A percentile compares a stretch with the other conserved stretches of the same genome.
Evolutionary conservation across 2,888 invertebrate species (phyloP).

Genomic region (Leptodirus hochenwartii): DNA sequence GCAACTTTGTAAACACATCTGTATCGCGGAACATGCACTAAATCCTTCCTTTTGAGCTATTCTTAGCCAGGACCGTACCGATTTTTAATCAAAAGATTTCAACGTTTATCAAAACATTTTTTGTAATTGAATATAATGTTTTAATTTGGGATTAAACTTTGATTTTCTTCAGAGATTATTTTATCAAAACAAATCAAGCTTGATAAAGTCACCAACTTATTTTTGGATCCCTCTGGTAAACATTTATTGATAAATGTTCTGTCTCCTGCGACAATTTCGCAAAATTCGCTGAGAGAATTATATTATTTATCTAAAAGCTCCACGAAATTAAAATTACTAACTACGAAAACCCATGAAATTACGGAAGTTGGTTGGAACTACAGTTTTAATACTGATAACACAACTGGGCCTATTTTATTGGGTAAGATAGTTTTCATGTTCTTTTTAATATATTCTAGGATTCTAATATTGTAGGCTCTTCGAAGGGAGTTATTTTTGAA

Average conservation of each 20-base stretch:
- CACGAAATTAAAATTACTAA: constrained; percentile 21
- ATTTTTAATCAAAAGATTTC: too few species aligned
- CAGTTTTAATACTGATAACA: constrained; percentile 43
- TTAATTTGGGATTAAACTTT: too few species aligned
- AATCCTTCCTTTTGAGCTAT: too few species aligned
- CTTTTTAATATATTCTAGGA: too few species aligned
- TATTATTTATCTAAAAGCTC: constrained; percentile 10
- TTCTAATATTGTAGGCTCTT: constrained; percentile 69
- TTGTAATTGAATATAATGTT: too few species aligned
- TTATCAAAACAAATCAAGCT: constrained; percentile 43
- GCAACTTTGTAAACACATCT: too few species aligned
- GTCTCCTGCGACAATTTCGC: constrained; percentile 40
- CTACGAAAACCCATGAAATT: constrained; percentile 58
- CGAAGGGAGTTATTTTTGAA: constrained; percentile 78
- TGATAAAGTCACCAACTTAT: constrained; percentile 45
- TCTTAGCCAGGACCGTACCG: too few species aligned
- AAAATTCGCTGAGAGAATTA: constrained; percentile 6
- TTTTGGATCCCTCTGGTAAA: constrained; percentile 72
- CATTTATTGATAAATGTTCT: constrained; percentile 77
- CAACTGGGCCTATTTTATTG: constrained; percentile 70
- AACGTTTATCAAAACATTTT: too few species aligned
- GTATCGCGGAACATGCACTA: too few species aligned
- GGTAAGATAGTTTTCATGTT: too few species aligned
- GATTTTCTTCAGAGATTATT: constrained; percentile 45
- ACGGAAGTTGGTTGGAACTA: constrained; percentile 85